Base-by-base conservation (phyloP, 2,888 invertebrate species). In the Hedya salicella region DNA sequence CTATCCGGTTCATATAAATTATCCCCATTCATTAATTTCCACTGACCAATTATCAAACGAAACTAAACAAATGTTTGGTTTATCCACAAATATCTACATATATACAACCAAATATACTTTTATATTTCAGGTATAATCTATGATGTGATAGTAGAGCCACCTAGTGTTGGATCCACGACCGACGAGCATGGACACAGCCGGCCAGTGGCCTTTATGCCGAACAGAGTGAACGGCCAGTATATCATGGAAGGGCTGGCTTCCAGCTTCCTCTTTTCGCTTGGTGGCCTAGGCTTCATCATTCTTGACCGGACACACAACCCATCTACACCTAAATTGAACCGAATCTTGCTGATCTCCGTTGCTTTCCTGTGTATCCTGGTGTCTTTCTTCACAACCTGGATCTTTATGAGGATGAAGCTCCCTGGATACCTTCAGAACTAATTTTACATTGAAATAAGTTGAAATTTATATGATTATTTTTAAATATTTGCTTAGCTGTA, bases 181-280 rank as follows among this genome's bases (percentile, higher is more conserved):
- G 99, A 99, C 88, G 99, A 99, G 85, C 96, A 97, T 85, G 99
- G 99, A 0, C 98, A 99, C 83, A 97, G 98, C 14, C 94, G 97
- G 78, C 99, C 99, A 16, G 99, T 98, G 5, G 99, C 99, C 0
- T 99, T 99, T 82, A 98, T 99, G 98, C 98, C 98, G 0, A 98
- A 98, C 85, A 94, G 99, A 73, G 98, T 99, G 0, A 99, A 99
- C 88, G 99, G 99, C 0, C 99, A 99, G 84, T 99, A 99, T 83
- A 99, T 99, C 64, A 98, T 99, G 98, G 99, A 99, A 91, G 99
- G 99, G 0, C 90, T 99, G 69, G 99, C 99, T 0, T 97, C 99
- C 11, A 98, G 98, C 87, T 99, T 99, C 83, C 94, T 99, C 19
- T 99, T 99, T 87, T 97, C 98, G 0, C 93, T 99, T 68, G 99